A percentile compares a stretch with the other conserved stretches of the same genome.
phyloP scores from a whole-genome alignment of 1,140 invertebrate genomes.

The Habropoda laboriosa region DNA sequence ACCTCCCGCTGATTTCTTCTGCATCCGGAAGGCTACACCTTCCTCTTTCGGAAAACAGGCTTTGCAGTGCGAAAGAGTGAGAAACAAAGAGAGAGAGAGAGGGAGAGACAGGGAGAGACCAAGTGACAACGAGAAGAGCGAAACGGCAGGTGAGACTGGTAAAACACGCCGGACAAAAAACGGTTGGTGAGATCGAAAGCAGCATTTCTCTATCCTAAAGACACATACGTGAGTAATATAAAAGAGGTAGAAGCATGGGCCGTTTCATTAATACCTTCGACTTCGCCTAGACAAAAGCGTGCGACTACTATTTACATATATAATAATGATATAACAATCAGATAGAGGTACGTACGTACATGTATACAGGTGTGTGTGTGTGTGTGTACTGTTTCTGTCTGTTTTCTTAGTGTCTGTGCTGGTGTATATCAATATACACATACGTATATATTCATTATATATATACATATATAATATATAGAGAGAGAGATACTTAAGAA shows the following conservation, averaged over 20 bases:
- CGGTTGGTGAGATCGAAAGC: constrained; percentile 73
- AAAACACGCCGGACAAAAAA: constrained; percentile 40
- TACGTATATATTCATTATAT: constrained; percentile 46
- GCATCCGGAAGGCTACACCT: too few relatives aligned
- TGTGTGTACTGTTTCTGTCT: not conserved
- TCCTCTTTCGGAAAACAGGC: too few relatives aligned
- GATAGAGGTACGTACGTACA: constrained; percentile 62
- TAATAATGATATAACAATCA: constrained; percentile 68
- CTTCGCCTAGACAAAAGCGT: constrained; percentile 78
- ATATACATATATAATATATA: constrained; percentile 46
- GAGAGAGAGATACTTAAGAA: constrained; percentile 49
- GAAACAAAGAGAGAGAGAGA: not conserved
- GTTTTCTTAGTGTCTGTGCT: not conserved
- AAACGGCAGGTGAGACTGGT: constrained; percentile 52
- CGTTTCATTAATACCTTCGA: constrained; percentile 73
- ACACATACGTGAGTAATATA: constrained; percentile 77
- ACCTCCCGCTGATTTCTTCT: too few relatives aligned
- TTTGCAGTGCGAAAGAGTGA: not conserved
- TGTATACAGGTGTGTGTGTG: constrained; percentile 29
- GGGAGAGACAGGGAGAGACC: constrained; percentile 13
- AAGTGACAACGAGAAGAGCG: constrained; percentile 61
- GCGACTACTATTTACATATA: constrained; percentile 80
- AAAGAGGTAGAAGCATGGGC: constrained; percentile 73
- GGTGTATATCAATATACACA: constrained; percentile 25
- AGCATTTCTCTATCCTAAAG: constrained; percentile 76